Base-by-base conservation (phyloP, 2,888 invertebrate species). In the Drosophila eohydei region DNA sequence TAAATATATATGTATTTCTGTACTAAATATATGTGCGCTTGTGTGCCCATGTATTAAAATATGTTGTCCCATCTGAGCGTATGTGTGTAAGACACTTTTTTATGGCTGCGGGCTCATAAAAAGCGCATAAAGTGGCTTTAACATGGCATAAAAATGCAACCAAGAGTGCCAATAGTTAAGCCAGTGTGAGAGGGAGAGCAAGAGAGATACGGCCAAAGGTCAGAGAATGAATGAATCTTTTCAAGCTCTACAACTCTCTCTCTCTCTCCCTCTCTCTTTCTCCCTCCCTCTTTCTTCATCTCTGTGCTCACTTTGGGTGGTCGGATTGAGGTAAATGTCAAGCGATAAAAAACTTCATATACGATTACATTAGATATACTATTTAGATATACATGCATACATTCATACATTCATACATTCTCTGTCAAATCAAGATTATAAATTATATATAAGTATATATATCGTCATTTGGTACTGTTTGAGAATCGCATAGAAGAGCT, bases 71-170 rank as follows among this genome's bases (percentile, higher is more conserved):
- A 65, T 38, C 50, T 30, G 2, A 16, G 14, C 41, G 50, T 67
- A 36, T 41, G 21, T 48, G 43, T 72, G 74, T 68, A 56, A 73
- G 74, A 57, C 78, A 81, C 60, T 88, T 84, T 84, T 85, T 85
- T 90, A 85, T 75, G 84, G 77, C 87, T 89, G 90, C 78, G 89
- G 84, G 78, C 78, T 78, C 89, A 89, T 85, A 85, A 85, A 85
- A 85, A 90, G 90, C 87, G 78, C 84, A 85, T 85, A 90, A 85
- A 85, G 87, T 89, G 90, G 89, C 90, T 75, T 85, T 86, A 85
- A 78, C 83, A 88, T 89, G 70, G 72, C 83, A 83, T 85, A 89
- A 89, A 85, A 84, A 88, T 83, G 86, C 90, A 83, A 72, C 86
- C 74, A 66, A 86, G 83, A 80, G 86, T 89, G 89, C 88, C 75